These are phyloP conservation scores for Octopus bimaculoides DNA, from an alignment of 1,140 invertebrate species.

Conservation along the genomic window DNA sequence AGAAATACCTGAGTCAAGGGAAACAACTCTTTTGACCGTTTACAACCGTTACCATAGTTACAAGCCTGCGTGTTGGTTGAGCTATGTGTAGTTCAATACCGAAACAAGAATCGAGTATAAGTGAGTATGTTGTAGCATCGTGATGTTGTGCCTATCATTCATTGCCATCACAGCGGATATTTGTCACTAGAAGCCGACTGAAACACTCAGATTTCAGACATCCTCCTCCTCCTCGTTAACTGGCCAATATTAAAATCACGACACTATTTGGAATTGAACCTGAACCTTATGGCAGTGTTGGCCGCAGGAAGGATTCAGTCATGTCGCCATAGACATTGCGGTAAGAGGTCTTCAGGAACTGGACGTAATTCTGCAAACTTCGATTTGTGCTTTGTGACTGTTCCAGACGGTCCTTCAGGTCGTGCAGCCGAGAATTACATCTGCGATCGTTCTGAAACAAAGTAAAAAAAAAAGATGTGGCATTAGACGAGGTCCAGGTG, in stretches of 20 bases:
- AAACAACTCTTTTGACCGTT: no score
- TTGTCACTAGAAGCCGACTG: no score
- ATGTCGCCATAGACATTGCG: slow-evolving; percentile 53
- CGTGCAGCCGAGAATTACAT: slow-evolving; percentile 53
- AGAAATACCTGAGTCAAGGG: no score
- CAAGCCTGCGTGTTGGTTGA: no score
- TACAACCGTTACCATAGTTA: no score
- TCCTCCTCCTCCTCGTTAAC: not conserved
- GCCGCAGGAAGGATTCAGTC: slow-evolving; percentile 20
- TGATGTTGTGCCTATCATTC: no score
- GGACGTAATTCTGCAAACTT: slow-evolving; percentile 57
- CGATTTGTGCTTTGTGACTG: slow-evolving; percentile 55
- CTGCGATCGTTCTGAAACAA: slow-evolving; percentile 50
- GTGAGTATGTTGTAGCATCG: no score
- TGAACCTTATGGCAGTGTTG: not conserved
- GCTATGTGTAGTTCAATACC: no score
- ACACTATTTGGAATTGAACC: not conserved
- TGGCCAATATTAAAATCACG: not conserved
- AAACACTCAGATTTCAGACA: no score
- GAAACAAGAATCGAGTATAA: no score
- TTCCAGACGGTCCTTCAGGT: slow-evolving; percentile 54
- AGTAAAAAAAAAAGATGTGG: slow-evolving; percentile 3
- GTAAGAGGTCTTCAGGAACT: slow-evolving; percentile 56
- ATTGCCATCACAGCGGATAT: no score
- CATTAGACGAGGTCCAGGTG: no score